Conservation (phyloP, 2,888 invertebrate species). For the Scaptomyza tumidula region DNA sequence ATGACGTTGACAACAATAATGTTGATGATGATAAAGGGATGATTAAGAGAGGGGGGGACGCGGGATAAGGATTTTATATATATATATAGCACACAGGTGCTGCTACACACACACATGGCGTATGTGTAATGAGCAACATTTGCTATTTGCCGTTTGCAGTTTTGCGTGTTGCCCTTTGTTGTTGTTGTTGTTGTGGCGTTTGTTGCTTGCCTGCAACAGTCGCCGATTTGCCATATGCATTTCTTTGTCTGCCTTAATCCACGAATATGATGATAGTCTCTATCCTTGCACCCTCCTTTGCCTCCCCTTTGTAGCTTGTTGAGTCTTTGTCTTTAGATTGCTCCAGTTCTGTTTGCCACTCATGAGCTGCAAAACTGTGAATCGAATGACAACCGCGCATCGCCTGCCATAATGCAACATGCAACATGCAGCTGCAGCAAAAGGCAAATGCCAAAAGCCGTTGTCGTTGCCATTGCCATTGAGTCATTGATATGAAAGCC, state of each 20-base stretch:
- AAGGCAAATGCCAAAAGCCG: slow-evolving; percentile 1
- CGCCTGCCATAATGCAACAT: slow-evolving; percentile 2
- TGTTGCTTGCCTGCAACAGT: slow-evolving; percentile 23
- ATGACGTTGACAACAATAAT: slow-evolving; percentile 71
- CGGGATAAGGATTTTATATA: not conserved
- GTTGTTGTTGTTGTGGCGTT: not conserved
- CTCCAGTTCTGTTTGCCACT: slow-evolving; percentile 11
- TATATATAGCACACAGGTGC: no score
- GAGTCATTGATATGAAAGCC: slow-evolving; percentile 8
- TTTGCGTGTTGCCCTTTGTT: not conserved
- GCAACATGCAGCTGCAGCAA: not conserved
- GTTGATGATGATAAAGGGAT: not conserved
- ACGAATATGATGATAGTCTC: not conserved
- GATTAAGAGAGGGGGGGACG: no score
- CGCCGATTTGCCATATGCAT: slow-evolving; percentile 55
- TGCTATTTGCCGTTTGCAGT: slow-evolving; percentile 36
- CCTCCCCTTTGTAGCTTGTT: not conserved
- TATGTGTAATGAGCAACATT: slow-evolving; percentile 45
- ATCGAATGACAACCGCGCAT: slow-evolving; percentile 23
- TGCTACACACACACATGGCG: slow-evolving; percentile 24
- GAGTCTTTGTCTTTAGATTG: not conserved
- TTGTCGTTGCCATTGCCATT: not conserved
- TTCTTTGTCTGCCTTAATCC: slow-evolving; percentile 45
- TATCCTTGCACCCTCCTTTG: no score
- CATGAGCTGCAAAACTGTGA: slow-evolving; percentile 32